Evolutionary conservation across 2,888 invertebrate genomes (phyloP).

Genomic region (Pandemis cinnamomeana): DNA sequence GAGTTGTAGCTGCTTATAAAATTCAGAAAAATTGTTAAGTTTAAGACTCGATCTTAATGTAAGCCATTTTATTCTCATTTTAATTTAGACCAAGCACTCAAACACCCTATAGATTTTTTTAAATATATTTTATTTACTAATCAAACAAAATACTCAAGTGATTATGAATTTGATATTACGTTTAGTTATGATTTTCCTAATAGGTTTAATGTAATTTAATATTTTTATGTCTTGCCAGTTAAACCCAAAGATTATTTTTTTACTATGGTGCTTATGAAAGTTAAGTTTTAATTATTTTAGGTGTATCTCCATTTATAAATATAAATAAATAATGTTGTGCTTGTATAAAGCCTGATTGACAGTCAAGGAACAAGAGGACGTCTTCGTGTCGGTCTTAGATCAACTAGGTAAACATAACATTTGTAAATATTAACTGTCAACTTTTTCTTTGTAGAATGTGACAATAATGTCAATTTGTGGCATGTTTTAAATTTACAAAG

Average conservation of each 20-base stretch:
- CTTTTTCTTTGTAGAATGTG: neutral
- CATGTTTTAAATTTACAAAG: neutral
- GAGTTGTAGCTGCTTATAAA: neutral
- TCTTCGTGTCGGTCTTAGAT: neutral
- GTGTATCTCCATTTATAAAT: slow-evolving; percentile 6
- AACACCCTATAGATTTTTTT: slow-evolving; percentile 2
- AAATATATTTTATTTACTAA: slow-evolving; percentile 32
- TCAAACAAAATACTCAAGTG: slow-evolving; percentile 55
- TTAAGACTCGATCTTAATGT: neutral
- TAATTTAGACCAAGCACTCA: neutral
- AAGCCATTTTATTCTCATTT: neutral
- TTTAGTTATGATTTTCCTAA: slow-evolving; percentile 54
- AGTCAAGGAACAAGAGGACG: neutral
- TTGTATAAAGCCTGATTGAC: slow-evolving; percentile 1
- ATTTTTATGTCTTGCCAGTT: slow-evolving; percentile 71
- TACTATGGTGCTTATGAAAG: slow-evolving; percentile 57
- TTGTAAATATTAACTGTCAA: neutral
- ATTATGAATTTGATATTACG: slow-evolving; percentile 65
- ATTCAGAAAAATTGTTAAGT: neutral
- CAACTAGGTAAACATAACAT: neutral
- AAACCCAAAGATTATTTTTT: slow-evolving; percentile 73
- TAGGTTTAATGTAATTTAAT: slow-evolving; percentile 63
- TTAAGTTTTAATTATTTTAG: slow-evolving; percentile 40
- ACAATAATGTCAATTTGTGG: neutral
- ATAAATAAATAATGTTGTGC: slow-evolving; percentile 13